Evolutionary conservation across 2,113 vertebrate species (phyloP), one percentile per base, ranked within the genome.

Genomic region (Phyllostomus hastatus): DNA sequence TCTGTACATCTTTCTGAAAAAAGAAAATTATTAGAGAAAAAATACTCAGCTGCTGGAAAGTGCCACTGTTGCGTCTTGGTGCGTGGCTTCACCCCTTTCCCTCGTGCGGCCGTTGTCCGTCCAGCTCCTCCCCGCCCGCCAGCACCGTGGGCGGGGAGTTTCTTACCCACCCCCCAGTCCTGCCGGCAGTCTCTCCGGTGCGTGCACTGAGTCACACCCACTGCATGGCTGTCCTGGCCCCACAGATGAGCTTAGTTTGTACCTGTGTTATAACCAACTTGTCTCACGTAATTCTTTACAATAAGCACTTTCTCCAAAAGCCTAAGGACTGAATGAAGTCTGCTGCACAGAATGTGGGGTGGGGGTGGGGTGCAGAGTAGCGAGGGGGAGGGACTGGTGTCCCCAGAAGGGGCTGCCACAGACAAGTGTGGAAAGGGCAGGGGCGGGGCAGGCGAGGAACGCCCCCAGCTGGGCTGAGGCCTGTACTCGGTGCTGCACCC

Each of bases 1-100:
- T 66, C 0, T 52, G 43, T 24, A 22, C 16, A 2, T 31, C 7
- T 31, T 73, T 81, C 57, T 22, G 6, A 28, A 43, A 54, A 64
- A 33, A 17, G 5, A n/a, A n/a, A 8, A 16, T 35, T 14, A 41
- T 7, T 38, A 50, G 52, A 31, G 11, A 19, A 59, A 73, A 2
- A n/a, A 10, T 5, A 5, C 16, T 66, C 12, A 19, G 11, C n/a
- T 50, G 1, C 24, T 1, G 0, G 6, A 54, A 20, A 38, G n/a
- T 1, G 24, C 43, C 87, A 0, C 0, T 11, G 59, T 1, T 3
- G 2, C 0, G 1, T 0, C 6, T 7, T 26, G 17, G 33, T 3
- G 35, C 2, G 10, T 1, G 1, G 22, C 10, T 43, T 69, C 19
- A 8, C 7, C 9, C 35, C 28, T 28, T 22, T 10, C 22, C 35